Evolutionary conservation across 2,888 invertebrate species (phyloP), one percentile per base, ranked within the genome.

Genomic region (Sinohyriopsis cumingii): DNA sequence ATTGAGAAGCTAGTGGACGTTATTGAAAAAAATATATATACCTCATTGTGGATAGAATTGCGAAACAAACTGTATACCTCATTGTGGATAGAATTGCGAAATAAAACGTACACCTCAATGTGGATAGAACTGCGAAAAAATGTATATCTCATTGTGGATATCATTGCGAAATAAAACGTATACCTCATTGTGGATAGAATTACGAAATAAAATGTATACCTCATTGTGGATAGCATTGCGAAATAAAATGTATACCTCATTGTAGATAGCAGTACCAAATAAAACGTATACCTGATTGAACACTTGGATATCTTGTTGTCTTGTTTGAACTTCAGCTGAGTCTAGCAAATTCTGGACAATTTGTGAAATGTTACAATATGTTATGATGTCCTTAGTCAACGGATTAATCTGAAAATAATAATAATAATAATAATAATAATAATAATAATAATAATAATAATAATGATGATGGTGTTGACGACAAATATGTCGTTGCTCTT

Each of bases 241-340:
- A 94, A 56, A 45, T 56, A 4, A 56, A 18, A 55, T 57, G 22
- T 67, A 28, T 73, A 86, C 87, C 81, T 79, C 69, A 68, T 88
- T 88, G 69, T n/a, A n/a, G 33, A 33, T 33, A 33, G 6, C 33
- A 33, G 6, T 33, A 7, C 63, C 85, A 94, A 56, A 45, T 56
- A 4, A 56, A 18, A 55, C 53, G 22, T 67, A 28, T 73, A 86
- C 87, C 81, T 79, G 71, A 68, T 88, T 88, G 69, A 84, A 88
- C 15, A 70, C 55, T 19, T 67, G 53, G n/a, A 84, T 68, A 5
- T 78, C 77, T 7, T 71, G 65, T 65, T 84, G 77, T 45, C 91
- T 82, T 15, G 76, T 73, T 90, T 78, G 12, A 83, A 72, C 20
- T 79, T 70, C 12, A 87, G 75, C 63, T 78, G 77, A 72, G 56